These are phyloP conservation scores for Osmerus eperlanus DNA, from an alignment of 2,113 vertebrate species.

Conservation along the genomic window DNA sequence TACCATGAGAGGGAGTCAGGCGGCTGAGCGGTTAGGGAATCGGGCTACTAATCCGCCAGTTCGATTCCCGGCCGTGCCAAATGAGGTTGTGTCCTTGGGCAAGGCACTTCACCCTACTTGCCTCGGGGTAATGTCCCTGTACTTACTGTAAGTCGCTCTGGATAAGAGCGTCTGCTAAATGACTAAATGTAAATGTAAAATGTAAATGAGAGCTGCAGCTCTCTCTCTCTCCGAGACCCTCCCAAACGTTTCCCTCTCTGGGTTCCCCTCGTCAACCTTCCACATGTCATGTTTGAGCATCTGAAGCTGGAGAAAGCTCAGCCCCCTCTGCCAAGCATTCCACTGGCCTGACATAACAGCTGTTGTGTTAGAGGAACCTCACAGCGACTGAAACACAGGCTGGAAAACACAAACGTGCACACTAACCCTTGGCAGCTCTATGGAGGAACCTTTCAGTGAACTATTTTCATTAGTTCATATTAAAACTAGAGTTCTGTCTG, in stretches of 20 bases:
- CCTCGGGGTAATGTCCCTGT: no score
- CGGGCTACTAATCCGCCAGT: no score
- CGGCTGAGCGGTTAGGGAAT: no score
- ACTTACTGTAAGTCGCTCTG: no score
- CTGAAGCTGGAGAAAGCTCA: constrained; percentile 12
- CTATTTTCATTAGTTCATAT: not conserved
- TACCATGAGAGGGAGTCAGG: not conserved
- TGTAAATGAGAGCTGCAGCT: not conserved
- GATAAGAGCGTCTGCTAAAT: no score
- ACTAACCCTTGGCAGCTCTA: not conserved
- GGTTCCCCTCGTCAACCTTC: constrained; percentile 3
- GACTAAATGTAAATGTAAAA: no score
- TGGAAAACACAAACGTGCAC: constrained; percentile 5
- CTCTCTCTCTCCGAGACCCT: not conserved
- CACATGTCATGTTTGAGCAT: constrained; percentile 24
- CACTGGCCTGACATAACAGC: constrained; percentile 49
- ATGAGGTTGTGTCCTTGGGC: no score
- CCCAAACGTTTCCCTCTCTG: constrained; percentile 11
- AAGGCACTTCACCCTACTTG: no score
- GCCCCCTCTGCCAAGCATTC: constrained; percentile 50
- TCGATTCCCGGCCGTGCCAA: no score
- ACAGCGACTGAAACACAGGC: constrained; percentile 32
- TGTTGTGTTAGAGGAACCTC: constrained; percentile 37
- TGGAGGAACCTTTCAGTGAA: not conserved
- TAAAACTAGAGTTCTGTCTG: no score